A percentile compares a stretch with the other conserved stretches of the same genome.
phyloP scores from a whole-genome alignment of 2,113 vertebrate genomes.

The Nothocercus julius region DNA sequence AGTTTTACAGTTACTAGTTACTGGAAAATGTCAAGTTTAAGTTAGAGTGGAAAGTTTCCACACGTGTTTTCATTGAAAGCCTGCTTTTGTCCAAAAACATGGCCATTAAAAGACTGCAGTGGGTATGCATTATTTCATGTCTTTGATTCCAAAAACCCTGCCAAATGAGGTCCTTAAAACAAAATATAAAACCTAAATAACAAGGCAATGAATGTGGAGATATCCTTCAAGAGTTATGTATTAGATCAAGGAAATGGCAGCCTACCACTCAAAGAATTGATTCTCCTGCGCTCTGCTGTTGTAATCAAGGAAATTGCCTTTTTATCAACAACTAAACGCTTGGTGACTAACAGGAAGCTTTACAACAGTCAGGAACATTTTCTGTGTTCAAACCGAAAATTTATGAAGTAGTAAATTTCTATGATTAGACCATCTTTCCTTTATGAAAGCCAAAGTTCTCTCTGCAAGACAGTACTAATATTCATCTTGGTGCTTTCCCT shows the following conservation, averaged over 20 bases:
- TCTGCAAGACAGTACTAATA: background rate
- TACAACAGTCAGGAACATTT: background rate
- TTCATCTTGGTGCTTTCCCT: background rate
- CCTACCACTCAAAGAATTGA: background rate
- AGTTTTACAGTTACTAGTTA: background rate
- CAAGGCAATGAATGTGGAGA: background rate
- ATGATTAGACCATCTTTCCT: background rate
- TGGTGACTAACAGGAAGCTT: background rate
- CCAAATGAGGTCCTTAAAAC: background rate
- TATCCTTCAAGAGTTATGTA: background rate
- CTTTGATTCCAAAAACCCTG: background rate
- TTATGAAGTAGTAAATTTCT: background rate
- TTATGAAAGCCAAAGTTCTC: slow-evolving; percentile 64
- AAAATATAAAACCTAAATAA: background rate
- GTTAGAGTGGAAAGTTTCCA: background rate
- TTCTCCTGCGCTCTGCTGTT: background rate
- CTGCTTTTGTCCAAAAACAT: background rate
- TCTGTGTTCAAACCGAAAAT: background rate
- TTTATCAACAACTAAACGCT: background rate
- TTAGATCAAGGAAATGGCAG: background rate
- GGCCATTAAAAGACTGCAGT: background rate
- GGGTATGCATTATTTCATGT: background rate
- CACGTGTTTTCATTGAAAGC: background rate
- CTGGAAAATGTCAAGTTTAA: background rate
- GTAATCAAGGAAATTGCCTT: background rate